phyloP scores from a whole-genome alignment of 2,888 invertebrate genomes.

The Cynaeus angustus region DNA sequence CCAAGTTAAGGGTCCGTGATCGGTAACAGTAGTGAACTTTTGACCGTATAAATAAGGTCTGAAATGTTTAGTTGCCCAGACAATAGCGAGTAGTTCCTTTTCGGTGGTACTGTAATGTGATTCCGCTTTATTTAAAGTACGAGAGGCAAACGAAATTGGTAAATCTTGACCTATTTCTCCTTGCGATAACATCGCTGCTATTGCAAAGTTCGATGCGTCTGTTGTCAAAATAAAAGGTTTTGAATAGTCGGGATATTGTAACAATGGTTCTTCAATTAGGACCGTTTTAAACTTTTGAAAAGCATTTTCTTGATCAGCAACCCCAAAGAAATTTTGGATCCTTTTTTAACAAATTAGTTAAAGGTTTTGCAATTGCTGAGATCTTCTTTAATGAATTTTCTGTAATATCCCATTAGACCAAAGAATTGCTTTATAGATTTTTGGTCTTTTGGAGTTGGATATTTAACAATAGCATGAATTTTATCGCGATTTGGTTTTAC shows the following conservation, averaged over 20 bases:
- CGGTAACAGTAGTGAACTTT: neutral
- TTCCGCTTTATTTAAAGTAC: conserved; percentile 22
- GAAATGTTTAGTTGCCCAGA: conserved; percentile 15
- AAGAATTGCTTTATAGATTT: conserved; percentile 59
- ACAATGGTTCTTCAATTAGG: conserved; percentile 23
- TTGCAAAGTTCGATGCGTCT: conserved; percentile 15
- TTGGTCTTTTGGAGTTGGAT: conserved; percentile 35
- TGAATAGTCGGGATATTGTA: conserved; percentile 12
- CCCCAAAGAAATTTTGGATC: conserved; percentile 47
- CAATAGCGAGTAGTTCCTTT: conserved; percentile 18
- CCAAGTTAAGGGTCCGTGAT: conserved; percentile 12
- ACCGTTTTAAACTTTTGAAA: conserved; percentile 44
- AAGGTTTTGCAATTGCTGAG: conserved; percentile 58
- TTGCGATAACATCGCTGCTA: conserved; percentile 15
- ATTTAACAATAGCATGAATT: conserved; percentile 40
- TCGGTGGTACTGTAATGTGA: conserved; percentile 5
- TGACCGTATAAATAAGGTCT: conserved; percentile 17
- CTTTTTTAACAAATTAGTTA: conserved; percentile 53
- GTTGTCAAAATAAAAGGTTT: conserved; percentile 21
- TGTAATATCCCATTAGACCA: conserved; percentile 65
- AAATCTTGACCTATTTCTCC: conserved; percentile 37
- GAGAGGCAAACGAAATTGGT: conserved; percentile 14
- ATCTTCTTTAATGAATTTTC: conserved; percentile 66
- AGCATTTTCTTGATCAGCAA: conserved; percentile 24
- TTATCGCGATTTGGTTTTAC: conserved; percentile 56